A percentile compares a stretch with the other conserved stretches of the same genome.
Evolutionary conservation across 1,140 invertebrate genomes (phyloP).

Genomic region (Drosophila sp.): DNA sequence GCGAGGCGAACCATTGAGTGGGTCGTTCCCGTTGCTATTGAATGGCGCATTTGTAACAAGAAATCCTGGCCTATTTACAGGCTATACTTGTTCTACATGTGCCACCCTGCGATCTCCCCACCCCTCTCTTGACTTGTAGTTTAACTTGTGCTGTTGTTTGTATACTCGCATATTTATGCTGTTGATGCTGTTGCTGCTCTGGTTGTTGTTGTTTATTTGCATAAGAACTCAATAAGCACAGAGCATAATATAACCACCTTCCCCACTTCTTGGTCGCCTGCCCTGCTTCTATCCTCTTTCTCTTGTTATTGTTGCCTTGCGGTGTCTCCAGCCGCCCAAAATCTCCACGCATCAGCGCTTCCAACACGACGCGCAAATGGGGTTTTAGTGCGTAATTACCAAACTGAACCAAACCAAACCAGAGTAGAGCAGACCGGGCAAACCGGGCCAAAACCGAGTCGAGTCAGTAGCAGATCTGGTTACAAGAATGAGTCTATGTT

Average conservation of each 20-base stretch:
- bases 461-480: neutral
- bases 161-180: slow-evolving; percentile 14
- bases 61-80: slow-evolving; percentile 76
- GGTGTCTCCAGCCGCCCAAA: neutral
- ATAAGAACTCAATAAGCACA: slow-evolving; percentile 64
- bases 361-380: slow-evolving; percentile 47
- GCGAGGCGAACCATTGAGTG: slow-evolving; percentile 46
- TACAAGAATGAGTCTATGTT: slow-evolving; percentile 15
- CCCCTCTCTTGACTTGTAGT: slow-evolving; percentile 7
- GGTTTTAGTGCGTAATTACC: slow-evolving; percentile 51
- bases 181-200: slow-evolving; percentile 14
- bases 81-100: slow-evolving; percentile 14
- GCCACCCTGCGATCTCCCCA: neutral
- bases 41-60: slow-evolving; percentile 76
- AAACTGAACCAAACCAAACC: slow-evolving; percentile 14
- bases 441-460: neutral
- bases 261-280: neutral
- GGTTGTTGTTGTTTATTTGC: slow-evolving; percentile 61
- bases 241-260: slow-evolving; percentile 31
- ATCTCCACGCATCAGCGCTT: slow-evolving; percentile 31
- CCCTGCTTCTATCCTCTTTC: neutral
- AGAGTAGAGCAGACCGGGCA: neutral
- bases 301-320: slow-evolving; percentile 32
- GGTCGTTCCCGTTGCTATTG: slow-evolving; percentile 45
- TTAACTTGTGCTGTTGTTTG: slow-evolving; percentile 20